phyloP scores from a whole-genome alignment of 2,113 vertebrate species.

The Microtus pennsylvanicus region DNA sequence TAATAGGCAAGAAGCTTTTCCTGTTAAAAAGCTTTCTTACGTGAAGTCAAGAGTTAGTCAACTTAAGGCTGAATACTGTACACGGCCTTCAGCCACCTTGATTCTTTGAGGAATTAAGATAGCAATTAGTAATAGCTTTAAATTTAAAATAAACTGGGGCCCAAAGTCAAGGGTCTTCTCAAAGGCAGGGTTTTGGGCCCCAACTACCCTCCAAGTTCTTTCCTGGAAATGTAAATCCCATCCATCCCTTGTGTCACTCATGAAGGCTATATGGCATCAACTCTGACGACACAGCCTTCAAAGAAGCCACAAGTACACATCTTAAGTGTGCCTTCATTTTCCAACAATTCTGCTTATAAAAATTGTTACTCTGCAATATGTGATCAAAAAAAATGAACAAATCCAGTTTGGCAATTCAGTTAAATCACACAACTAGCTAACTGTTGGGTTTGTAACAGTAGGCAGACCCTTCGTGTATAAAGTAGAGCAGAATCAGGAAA shows the following conservation, averaged over 20 bases:
- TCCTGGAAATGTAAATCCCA: background rate
- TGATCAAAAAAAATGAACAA: background rate
- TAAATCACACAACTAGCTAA: background rate
- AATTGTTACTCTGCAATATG: constrained; percentile 36
- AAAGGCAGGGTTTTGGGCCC: background rate
- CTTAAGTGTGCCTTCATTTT: background rate
- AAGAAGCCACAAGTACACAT: background rate
- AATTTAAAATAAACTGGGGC: background rate
- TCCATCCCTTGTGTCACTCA: background rate
- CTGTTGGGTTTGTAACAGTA: background rate
- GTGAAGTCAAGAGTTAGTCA: background rate
- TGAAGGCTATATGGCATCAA: background rate
- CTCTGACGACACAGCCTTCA: background rate
- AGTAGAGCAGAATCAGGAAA: constrained; percentile 80
- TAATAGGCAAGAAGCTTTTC: background rate
- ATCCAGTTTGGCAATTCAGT: constrained; percentile 23
- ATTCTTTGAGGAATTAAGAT: background rate
- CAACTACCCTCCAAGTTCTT: background rate
- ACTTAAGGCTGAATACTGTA: background rate
- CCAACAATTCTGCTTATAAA: constrained; percentile 35
- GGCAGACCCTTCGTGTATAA: constrained; percentile 71
- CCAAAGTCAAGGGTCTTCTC: background rate
- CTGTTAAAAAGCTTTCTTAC: background rate
- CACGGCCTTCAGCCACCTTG: background rate
- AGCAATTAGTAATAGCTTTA: background rate